Base-by-base conservation (phyloP, 2,888 invertebrate genomes). In the Xestobium rufovillosum region DNA sequence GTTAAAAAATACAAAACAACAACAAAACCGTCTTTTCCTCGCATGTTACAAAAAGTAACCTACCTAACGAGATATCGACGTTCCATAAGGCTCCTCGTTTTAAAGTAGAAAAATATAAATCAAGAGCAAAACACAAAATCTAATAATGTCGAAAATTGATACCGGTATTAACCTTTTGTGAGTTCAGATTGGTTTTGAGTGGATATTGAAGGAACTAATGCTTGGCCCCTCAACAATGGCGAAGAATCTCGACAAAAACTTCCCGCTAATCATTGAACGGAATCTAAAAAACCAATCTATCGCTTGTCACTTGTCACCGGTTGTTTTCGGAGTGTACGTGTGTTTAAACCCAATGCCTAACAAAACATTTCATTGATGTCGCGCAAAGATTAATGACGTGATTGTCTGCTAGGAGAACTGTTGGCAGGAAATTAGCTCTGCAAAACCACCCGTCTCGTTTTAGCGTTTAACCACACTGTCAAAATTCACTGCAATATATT, bases 241-340 rank as follows among this genome's bases (percentile, higher is more conserved):
- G 23, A 19, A 19, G 23, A 19, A 19, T 6, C 6, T n/a, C n/a
- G 6, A n/a, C 23, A 19, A 19, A 19, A 19, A 19, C 6, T n/a
- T n/a, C 23, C 23, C 9, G 31, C 8, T 51, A 49, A 57, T 57
- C 55, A 52, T 52, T 49, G 46, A 46, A 52, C 56, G 47, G 49
- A 56, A 58, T 58, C 57, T 57, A 51, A 57, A 60, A 59, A 60
- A 55, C 59, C 57, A 59, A 60, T 60, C 60, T 60, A 60, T 60
- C 48, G 57, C 59, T 53, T 59, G 60, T 60, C 60, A 60, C 57
- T 60, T 59, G 59, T 60, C 60, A 60, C 57, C 59, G 58, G 56
- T 55, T 55, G 57, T 56, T 57, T 56, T 57, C 52, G 53, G 48
- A 44, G 47, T 50, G 49, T 53, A 47, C 53, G 54, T 57, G 53